phyloP scores from a whole-genome alignment of 2,888 invertebrate species.

The Plagodis pulveraria region DNA sequence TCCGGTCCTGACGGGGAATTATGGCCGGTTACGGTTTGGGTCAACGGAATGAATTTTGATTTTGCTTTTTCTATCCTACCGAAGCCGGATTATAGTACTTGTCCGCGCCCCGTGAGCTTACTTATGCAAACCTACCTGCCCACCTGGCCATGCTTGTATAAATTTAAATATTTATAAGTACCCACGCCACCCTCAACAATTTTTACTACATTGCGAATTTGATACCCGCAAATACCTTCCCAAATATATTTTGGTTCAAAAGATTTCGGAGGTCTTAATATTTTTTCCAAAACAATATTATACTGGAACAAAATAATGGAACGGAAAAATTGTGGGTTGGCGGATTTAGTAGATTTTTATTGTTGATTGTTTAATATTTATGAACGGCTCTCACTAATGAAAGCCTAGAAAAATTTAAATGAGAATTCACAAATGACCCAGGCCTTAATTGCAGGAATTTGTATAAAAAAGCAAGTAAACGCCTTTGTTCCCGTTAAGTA shows the following conservation, averaged over 20 bases:
- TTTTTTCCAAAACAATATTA: slow-evolving; percentile 41
- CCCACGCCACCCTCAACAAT: slow-evolving; percentile 47
- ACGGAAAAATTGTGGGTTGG: slow-evolving; percentile 29
- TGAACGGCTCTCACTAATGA: slow-evolving; percentile 37
- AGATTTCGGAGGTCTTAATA: slow-evolving; percentile 37
- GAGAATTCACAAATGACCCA: slow-evolving; percentile 33
- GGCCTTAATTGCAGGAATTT: slow-evolving; percentile 21
- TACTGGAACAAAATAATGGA: slow-evolving; percentile 35
- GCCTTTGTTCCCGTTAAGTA: slow-evolving; percentile 51
- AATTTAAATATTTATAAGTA: slow-evolving; percentile 65
- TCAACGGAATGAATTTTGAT: slow-evolving; percentile 80
- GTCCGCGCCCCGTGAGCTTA: slow-evolving; percentile 54
- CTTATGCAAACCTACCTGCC: slow-evolving; percentile 63
- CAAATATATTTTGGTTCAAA: slow-evolving; percentile 45
- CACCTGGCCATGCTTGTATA: slow-evolving; percentile 56
- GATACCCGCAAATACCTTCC: slow-evolving; percentile 47
- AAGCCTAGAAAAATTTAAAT: slow-evolving; percentile 33
- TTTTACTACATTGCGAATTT: slow-evolving; percentile 59
- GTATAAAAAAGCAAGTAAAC: slow-evolving; percentile 47
- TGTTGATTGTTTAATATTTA: slow-evolving; percentile 41
- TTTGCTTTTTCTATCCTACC: slow-evolving; percentile 71
- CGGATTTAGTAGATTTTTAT: slow-evolving; percentile 34
- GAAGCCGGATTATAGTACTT: slow-evolving; percentile 62
- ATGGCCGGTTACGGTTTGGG: slow-evolving; percentile 57
- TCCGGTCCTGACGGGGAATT: slow-evolving; percentile 67